These are phyloP conservation scores for Drosophila engyochracea DNA, from an alignment of 2,888 invertebrate species.

Conservation along the genomic window DNA sequence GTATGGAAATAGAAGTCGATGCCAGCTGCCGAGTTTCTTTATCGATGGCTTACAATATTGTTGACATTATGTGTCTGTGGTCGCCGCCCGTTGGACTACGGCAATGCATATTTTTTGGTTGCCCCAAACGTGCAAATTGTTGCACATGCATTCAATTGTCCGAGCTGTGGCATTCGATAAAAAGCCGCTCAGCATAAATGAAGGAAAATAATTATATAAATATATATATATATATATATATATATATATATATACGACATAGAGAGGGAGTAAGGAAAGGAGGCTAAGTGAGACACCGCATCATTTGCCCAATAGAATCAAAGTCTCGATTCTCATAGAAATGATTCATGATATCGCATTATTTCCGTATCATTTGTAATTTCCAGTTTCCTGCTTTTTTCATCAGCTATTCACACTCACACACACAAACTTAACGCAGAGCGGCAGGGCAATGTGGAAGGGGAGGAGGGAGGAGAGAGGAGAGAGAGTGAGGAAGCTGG, in stretches of 20 bases:
- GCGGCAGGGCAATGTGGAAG: not conserved
- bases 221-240: not conserved
- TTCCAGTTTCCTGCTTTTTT: slow-evolving; percentile 82
- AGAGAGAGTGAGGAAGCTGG: slow-evolving; percentile 20
- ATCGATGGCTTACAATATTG: slow-evolving; percentile 75
- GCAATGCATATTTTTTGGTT: slow-evolving; percentile 66
- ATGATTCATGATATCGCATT: slow-evolving; percentile 81
- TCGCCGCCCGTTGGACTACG: slow-evolving; percentile 70
- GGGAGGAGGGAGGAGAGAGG: too few species aligned
- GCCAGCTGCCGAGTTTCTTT: slow-evolving; percentile 57
- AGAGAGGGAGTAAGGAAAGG: not conserved
- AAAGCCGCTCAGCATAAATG: slow-evolving; percentile 21
- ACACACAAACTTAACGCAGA: slow-evolving; percentile 15
- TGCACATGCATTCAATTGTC: slow-evolving; percentile 53
- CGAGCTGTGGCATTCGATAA: slow-evolving; percentile 27
- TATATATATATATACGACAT: not conserved
- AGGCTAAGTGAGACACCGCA: slow-evolving; percentile 30
- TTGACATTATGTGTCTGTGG: slow-evolving; percentile 76
- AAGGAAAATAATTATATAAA: not conserved
- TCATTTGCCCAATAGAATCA: slow-evolving; percentile 73
- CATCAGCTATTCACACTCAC: slow-evolving; percentile 38
- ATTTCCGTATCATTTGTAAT: slow-evolving; percentile 80
- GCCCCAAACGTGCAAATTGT: slow-evolving; percentile 52
- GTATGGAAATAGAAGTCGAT: slow-evolving; percentile 35
- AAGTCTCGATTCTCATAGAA: slow-evolving; percentile 80